Conservation (phyloP, 2,113 vertebrate genomes). For the Dendrocopos noguchii region DNA sequence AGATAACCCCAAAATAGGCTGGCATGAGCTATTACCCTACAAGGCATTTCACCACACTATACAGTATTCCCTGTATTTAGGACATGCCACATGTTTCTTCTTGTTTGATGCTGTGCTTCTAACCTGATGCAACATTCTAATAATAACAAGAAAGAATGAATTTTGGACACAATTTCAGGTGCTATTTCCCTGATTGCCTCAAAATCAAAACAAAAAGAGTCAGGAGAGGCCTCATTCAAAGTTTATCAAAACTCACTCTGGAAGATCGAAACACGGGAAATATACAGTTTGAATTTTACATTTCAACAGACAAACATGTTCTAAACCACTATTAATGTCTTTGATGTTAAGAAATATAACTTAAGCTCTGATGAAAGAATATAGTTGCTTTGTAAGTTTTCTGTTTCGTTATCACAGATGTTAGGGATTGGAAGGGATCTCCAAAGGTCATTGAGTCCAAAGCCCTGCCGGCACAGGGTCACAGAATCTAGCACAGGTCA, state of each 20-base stretch:
- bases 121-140: neutral
- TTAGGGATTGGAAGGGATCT: neutral
- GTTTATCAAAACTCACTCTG: neutral
- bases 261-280: neutral
- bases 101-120: neutral
- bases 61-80: neutral
- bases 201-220: neutral
- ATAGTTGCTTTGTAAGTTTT: neutral
- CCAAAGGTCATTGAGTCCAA: too few relatives aligned
- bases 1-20: neutral
- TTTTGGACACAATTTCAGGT: neutral
- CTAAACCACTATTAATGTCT: neutral
- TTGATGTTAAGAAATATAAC: neutral
- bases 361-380: neutral
- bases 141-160: neutral
- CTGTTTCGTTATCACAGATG: neutral
- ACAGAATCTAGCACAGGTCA: too few relatives aligned
- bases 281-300: neutral
- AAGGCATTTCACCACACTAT: neutral
- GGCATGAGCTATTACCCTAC: neutral
- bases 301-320: neutral
- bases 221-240: neutral
- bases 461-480: too few relatives aligned
- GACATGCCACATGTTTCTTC: neutral
- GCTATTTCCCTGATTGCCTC: neutral